These are phyloP conservation scores for Agrilus cyanescens DNA, from an alignment of 2,888 invertebrate genomes.

Conservation along the genomic window DNA sequence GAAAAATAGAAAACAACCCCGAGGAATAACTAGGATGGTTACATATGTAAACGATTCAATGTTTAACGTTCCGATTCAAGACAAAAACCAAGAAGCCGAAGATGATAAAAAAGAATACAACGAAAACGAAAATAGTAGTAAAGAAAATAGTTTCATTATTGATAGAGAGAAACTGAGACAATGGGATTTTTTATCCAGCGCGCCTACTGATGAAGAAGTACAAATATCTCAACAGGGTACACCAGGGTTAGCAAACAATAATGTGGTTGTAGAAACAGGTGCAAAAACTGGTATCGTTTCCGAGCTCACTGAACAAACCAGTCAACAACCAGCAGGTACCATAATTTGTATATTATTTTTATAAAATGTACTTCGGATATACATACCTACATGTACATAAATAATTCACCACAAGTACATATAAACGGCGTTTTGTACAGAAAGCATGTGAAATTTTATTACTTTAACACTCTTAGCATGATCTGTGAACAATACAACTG, in stretches of 20 bases:
- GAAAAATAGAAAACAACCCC: slow-evolving; percentile 25
- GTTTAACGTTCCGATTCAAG: slow-evolving; percentile 38
- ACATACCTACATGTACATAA: background rate
- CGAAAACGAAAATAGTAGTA: slow-evolving; percentile 25
- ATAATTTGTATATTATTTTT: slow-evolving; percentile 8
- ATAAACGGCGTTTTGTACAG: no score
- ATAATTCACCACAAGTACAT: no score
- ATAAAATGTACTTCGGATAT: background rate
- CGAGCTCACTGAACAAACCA: slow-evolving; percentile 18
- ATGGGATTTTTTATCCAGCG: slow-evolving; percentile 84
- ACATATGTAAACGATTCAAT: slow-evolving; percentile 69
- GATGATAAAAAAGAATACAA: slow-evolving; percentile 39
- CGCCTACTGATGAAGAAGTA: slow-evolving; percentile 32
- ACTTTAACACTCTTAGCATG: no score
- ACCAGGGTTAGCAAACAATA: slow-evolving; percentile 25
- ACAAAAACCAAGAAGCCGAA: slow-evolving; percentile 25
- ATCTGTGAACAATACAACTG: no score
- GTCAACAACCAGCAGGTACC: slow-evolving; percentile 30
- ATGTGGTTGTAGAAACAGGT: slow-evolving; percentile 27
- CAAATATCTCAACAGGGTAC: slow-evolving; percentile 22
- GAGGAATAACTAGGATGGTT: slow-evolving; percentile 51
- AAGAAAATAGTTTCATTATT: slow-evolving; percentile 38
- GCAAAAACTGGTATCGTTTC: slow-evolving; percentile 15
- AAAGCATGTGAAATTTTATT: no score
- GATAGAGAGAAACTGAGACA: slow-evolving; percentile 78